phyloP scores from a whole-genome alignment of 2,888 invertebrate species.

The Agrochola macilenta region DNA sequence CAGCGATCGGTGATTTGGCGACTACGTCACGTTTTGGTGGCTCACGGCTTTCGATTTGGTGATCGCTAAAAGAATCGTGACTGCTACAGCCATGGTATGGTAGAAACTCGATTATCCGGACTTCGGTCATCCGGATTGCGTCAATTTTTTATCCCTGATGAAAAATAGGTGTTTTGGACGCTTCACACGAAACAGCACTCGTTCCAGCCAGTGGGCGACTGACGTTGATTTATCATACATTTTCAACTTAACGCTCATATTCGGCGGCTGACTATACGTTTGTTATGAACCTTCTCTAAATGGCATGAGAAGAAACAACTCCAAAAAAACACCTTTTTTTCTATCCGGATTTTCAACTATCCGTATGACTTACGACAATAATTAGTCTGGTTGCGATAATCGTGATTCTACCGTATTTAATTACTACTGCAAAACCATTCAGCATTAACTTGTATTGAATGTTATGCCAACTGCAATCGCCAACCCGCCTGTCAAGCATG shows the following conservation, averaged over 20 bases:
- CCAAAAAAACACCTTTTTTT: not conserved
- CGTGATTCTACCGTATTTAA: conserved; percentile 7
- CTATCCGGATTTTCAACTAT: not conserved
- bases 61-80: too few species aligned
- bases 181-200: not conserved
- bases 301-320: not conserved
- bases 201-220: too few species aligned
- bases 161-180: not conserved
- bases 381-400: conserved; percentile 1
- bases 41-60: too few species aligned
- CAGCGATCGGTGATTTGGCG: not conserved
- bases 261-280: not conserved
- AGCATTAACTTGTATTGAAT: conserved; percentile 14
- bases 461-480: conserved; percentile 13
- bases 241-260: not conserved
- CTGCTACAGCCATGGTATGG: not conserved
- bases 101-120: conserved; percentile 8
- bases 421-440: conserved; percentile 17
- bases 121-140: not conserved
- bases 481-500: conserved; percentile 39
- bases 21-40: not conserved
- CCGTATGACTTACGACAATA: not conserved
- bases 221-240: not conserved
- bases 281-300: not conserved
- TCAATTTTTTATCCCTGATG: not conserved